A percentile compares a stretch with the other conserved stretches of the same genome.
Evolutionary conservation across 2,113 vertebrate species (phyloP).

Genomic region (Tachuris rubrigastra): DNA sequence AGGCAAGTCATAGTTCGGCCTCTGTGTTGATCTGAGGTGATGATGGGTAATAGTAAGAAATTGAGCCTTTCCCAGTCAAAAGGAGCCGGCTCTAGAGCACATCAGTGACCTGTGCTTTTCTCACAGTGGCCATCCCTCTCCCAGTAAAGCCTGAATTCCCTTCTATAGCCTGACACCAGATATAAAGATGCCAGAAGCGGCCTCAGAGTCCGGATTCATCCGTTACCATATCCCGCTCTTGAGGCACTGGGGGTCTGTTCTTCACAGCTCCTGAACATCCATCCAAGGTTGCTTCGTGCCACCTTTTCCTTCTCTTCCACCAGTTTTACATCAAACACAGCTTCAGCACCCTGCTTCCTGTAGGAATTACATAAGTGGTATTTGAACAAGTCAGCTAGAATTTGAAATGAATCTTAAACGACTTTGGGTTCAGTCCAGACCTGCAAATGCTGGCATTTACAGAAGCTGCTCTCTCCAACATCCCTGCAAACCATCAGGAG

Average conservation of each 20-base stretch:
- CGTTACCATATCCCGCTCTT: neutral
- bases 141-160: neutral
- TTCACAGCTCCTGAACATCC: neutral
- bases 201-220: neutral
- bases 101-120: neutral
- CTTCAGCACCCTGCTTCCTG: neutral
- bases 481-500: neutral
- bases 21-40: neutral
- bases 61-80: neutral
- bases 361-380: neutral
- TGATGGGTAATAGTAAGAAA: neutral
- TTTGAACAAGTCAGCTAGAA: slow-evolving; percentile 17
- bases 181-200: neutral
- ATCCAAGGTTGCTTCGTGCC: neutral
- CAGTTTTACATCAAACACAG: neutral
- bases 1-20: neutral
- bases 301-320: neutral
- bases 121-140: neutral
- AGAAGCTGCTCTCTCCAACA: neutral
- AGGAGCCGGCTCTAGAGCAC: neutral
- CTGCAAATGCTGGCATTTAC: neutral
- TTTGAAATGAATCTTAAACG: neutral
- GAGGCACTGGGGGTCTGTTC: neutral
- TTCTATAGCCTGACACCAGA: neutral
- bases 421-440: neutral